Evolutionary conservation across 2,797 vertebrate species (phyloP), one percentile per base, ranked within the genome.

Genomic region (Fistularia commersonii): DNA sequence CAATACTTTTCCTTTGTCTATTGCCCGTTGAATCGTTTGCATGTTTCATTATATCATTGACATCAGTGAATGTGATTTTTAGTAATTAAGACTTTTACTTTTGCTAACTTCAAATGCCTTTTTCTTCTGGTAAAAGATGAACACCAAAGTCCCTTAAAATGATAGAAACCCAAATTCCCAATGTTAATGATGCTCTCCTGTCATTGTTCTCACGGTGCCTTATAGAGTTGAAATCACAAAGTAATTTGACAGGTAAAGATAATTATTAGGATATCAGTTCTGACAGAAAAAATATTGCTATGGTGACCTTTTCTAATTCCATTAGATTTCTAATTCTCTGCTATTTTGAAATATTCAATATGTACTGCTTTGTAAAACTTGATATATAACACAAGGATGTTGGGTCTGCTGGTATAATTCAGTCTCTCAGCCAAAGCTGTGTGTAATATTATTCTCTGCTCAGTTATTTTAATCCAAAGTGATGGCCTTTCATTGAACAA

Each of bases 401-500:
- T 65, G 69, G 72, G 54, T 77, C 69, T 74, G 57, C 69, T 73
- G 64, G 79, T 75, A 72, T 74, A 72, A 60, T 8, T 50, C 58
- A 56, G 72, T 76, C 70, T 61, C 67, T 69, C 51, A 69, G 61
- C 74, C 72, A 64, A 59, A 77, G 57, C 54, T 71, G 57, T 79
- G 66, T 68, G 81, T 80, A 82, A 83, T 82, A 76, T 73, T 66
- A 81, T 75, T 84, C 86, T 85, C 86, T 90, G 84, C 87, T 87
- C 79, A 83, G 87, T 85, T 81, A 83, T 89, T 88, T 86, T 85
- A 84, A 89, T 87, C 83, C 79, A 78, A 80, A 81, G 76, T 79
- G 69, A 65, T 70, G 76, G 80, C 77, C 81, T 86, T 87, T 80
- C 74, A 77, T 74, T 78, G 62, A 74, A 74, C 50, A 59, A 73